Percentiles rank a stretch among this genome's conserved stretches.
Evolutionary conservation across 2,888 invertebrate species (phyloP).

Genomic region (Dusona sp.): DNA sequence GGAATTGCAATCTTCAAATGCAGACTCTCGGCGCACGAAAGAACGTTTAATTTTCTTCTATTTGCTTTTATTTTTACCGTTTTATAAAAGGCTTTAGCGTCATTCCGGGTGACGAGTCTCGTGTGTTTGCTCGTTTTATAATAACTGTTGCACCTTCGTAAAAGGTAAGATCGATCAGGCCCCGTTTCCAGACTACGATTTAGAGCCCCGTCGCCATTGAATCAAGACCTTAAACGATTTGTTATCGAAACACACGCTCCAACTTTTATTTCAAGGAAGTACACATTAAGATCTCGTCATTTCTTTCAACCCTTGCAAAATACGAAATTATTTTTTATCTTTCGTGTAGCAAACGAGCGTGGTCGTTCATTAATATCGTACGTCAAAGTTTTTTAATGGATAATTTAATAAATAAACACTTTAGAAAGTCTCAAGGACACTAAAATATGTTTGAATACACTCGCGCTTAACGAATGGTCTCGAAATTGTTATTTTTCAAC

Average conservation of each 20-base stretch:
- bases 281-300: neutral
- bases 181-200: neutral
- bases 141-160: constrained; percentile 27
- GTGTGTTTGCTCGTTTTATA: constrained; percentile 17
- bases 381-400: neutral
- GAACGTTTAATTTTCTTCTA: neutral
- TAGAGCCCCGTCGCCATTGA: neutral
- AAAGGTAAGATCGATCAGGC: constrained; percentile 17
- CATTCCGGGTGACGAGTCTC: constrained; percentile 53
- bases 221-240: neutral
- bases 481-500: neutral
- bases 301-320: neutral
- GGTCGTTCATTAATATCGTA: no score
- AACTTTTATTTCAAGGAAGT: neutral
- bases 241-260: neutral
- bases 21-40: constrained; percentile 16
- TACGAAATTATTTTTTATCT: neutral
- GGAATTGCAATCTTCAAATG: constrained; percentile 19
- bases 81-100: constrained; percentile 29
- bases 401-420: neutral
- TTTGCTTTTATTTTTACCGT: neutral
- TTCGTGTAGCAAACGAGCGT: neutral
- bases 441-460: neutral
- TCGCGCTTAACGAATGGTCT: neutral
- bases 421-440: neutral